These are phyloP conservation scores for Gambusia yucatana DNA, from an alignment of 2,797 vertebrate genomes.

Conservation along the genomic window DNA sequence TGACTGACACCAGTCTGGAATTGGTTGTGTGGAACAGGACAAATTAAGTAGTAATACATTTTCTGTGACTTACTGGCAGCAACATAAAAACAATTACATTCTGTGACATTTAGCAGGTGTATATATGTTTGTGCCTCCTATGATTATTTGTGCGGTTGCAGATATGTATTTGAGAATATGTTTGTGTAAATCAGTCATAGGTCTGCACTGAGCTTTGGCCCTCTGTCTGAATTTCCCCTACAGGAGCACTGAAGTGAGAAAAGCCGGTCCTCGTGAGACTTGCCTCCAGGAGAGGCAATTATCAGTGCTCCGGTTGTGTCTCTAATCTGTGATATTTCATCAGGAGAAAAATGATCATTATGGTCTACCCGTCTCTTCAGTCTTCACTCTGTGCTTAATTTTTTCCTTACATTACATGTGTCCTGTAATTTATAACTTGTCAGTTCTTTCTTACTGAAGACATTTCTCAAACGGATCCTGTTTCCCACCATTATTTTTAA, in stretches of 20 bases:
- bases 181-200: conserved; percentile 38
- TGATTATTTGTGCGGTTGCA: conserved; percentile 25
- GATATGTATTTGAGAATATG: conserved; percentile 21
- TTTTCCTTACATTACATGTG: not conserved
- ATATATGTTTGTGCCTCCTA: conserved; percentile 38
- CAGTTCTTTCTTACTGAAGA: not conserved
- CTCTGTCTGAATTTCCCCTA: conserved; percentile 24
- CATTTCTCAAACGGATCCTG: not conserved
- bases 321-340: conserved; percentile 35
- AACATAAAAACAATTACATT: conserved; percentile 41
- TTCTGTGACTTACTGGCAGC: conserved; percentile 40
- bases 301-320: conserved; percentile 16
- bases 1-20: conserved; percentile 24
- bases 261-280: conserved; percentile 8
- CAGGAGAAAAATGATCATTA: conserved; percentile 11
- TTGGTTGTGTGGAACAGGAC: conserved; percentile 11
- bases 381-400: not conserved
- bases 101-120: conserved; percentile 22
- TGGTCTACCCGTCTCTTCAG: conserved; percentile 13
- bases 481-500: not conserved
- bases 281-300: conserved; percentile 27
- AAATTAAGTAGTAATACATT: conserved; percentile 17
- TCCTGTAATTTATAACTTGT: not conserved
- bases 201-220: conserved; percentile 22
- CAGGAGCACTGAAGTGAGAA: conserved; percentile 24